Conservation (phyloP, 2,888 invertebrate species). For the Eumacrocentrus americanus region DNA sequence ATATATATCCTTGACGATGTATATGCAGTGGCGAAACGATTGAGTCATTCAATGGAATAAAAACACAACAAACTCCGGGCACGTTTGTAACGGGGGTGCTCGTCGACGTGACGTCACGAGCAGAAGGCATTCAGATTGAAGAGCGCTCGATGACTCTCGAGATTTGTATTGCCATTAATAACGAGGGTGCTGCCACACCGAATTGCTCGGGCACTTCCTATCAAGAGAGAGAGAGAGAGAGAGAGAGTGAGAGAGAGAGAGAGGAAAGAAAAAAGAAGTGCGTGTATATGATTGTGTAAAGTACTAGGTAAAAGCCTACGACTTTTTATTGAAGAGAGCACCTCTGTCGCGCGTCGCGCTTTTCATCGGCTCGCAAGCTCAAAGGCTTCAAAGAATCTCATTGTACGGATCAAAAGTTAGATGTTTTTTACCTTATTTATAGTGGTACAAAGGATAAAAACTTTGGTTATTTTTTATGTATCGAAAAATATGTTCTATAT, state of each 20-base stretch:
- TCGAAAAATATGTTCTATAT: conserved; percentile 1
- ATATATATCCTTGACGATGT: background rate
- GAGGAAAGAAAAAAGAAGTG: background rate
- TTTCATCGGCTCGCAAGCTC: conserved; percentile 8
- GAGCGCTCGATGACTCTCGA: conserved; percentile 61
- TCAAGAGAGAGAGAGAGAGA: too few relatives aligned
- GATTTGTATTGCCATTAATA: conserved; percentile 62
- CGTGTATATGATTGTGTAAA: conserved; percentile 9
- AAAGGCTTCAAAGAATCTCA: conserved; percentile 8
- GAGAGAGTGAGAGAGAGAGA: conserved; percentile 5
- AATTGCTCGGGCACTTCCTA: conserved; percentile 12
- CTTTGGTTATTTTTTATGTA: background rate
- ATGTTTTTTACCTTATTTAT: background rate
- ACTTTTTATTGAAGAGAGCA: background rate
- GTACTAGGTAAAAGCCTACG: conserved; percentile 24
- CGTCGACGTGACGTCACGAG: conserved; percentile 56
- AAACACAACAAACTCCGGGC: conserved; percentile 52
- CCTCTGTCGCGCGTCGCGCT: background rate
- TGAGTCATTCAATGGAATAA: conserved; percentile 59
- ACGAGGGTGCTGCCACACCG: conserved; percentile 43
- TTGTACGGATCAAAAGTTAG: conserved; percentile 8
- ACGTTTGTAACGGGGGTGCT: background rate
- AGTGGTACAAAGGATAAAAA: background rate
- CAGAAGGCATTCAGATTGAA: conserved; percentile 62
- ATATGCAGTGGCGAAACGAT: conserved; percentile 50